Base-by-base conservation (phyloP, 2,113 vertebrate genomes). In the Cyphomyrus discorhynchus region DNA sequence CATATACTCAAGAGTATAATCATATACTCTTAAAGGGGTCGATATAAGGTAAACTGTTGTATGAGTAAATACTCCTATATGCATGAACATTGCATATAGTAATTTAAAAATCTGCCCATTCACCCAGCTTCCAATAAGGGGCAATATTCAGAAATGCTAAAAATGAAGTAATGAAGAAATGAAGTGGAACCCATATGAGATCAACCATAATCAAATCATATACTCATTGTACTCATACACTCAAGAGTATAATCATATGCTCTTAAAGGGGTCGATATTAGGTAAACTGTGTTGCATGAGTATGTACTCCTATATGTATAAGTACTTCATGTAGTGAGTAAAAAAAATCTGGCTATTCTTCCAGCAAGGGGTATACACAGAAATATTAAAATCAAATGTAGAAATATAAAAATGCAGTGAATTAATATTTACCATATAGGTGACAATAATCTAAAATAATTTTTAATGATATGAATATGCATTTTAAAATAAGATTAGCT, bases 151-250 rank as follows among this genome's bases (percentile, higher is more conserved):
- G 56, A 58, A 58, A 58, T 58, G 13, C 53, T 58, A 58, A 58
- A 58, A 58, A 19, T 15, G 9, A 49, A 49, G 47, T 49, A 11
- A 49, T 49, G 47, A 49, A 49, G 98, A 45, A 99, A 99, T 24
- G 98, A 99, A 96, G 98, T 98, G 94, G 47, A 80, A 42, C 86
- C 49, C 7, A 27, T 10, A 49, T n/a, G 5, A 85, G 83, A 70
- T 70, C 62, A 3, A 31, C n/a, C 24, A 70, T 31, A 70, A 27
- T 11, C 24, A 70, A 2, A 24, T 58, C 19, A 58, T 24, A 5
- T 52, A 17, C 50, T 52, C 31, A 62, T 62, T 62, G 24, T 62
- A 10, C 58, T 9, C 24, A n/a, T 3, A 62, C 27, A 10, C 8
- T 13, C 62, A 31, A 21, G 27, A 31, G 62, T 70, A 31, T 58